Base-by-base conservation (phyloP, 1,140 invertebrate genomes). In the Drosophila arawakana region DNA sequence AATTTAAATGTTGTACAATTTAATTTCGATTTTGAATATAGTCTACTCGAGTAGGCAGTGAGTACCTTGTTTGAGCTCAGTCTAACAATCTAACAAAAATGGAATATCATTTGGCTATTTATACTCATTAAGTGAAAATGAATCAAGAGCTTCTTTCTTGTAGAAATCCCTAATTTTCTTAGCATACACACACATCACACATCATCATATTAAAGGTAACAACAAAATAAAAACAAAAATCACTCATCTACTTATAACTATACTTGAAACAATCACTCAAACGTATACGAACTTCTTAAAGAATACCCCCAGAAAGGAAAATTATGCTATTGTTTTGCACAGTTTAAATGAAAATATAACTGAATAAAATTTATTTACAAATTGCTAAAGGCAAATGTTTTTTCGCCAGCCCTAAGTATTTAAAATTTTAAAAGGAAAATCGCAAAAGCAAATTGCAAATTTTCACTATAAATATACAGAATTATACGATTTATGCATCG, bases 221-320 rank as follows among this genome's bases (percentile, higher is more conserved):
- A 30, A 30, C 2, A 30, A 5, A 30, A 3, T 4, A 5, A 30
- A 30, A 30, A 30, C 25, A 65, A 13, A 43, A 39, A 39, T 39
- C 65, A 77, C 78, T 46, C 60, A 63, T 67, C 59, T 63, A 83
- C 73, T 79, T 55, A 55, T 60, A 73, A 76, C 54, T 80, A 86
- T 82, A 86, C 76, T 82, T 58, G 76, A 86, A 88, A 91, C 88
- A 91, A 91, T 91, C 88, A 91, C 78, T 81, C 82, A 77, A 91
- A 91, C 72, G 88, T 91, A 91, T 91, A 91, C 88, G 88, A 91
- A 88, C 89, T 91, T 91, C 88, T 88, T 44, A 78, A 86, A 86
- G 88, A 90, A 83, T 80, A 63, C 63, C 65, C 73, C 73, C 72
- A 63, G 78, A 39, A 66, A 46, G 41, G 13, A 46, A 57, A 78